Base-by-base conservation (phyloP, 1,140 invertebrate genomes). In the Hylyphantes graminicola region DNA sequence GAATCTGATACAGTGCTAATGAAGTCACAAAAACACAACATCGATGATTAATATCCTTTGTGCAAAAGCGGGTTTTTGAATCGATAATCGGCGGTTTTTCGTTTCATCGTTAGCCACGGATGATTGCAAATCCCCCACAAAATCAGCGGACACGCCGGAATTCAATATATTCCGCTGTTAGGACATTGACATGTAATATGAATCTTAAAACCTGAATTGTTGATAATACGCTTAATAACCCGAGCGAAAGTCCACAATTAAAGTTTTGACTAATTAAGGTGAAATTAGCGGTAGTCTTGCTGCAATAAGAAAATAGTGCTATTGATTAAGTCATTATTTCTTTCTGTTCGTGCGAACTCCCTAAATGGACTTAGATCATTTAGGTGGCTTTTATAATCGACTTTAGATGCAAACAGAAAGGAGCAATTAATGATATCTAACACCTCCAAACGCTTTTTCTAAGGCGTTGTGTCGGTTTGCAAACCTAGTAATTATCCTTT, bases 241-340 rank as follows among this genome's bases (percentile, higher is more conserved):
- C 80, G 80, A 83, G 21, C 80, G 80, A 83, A 74, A n/a, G n/a
- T n/a, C 74, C 80, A 83, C 80, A 83, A 83, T 83, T 83, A 83
- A 83, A 83, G 80, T 83, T n/a, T n/a, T 83, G 80, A 83, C 80
- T 83, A 83, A 83, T 83, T 83, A 83, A 83, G 80, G 80, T 83
- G 80, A 83, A 83, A 83, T 83, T 83, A 83, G 80, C 80, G 80
- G 65, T 63, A n/a, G n/a, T n/a, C n/a, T n/a, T n/a, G n/a, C n/a
- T n/a, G 70, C 80, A 83, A 83, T 83, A 74, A n/a, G 80, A 83
- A 83, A 83, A n/a, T n/a, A n/a, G 80, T 75, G 70, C 80, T 83
- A 83, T 83, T 83, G 80, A 83, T 83, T 83, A 83, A 83, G 80
- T 83, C 80, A 83, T 83, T 83, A 83, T 83, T 83, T 83, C 80